Conservation (phyloP, 2,888 invertebrate genomes). For the Latrodectus elegans region DNA sequence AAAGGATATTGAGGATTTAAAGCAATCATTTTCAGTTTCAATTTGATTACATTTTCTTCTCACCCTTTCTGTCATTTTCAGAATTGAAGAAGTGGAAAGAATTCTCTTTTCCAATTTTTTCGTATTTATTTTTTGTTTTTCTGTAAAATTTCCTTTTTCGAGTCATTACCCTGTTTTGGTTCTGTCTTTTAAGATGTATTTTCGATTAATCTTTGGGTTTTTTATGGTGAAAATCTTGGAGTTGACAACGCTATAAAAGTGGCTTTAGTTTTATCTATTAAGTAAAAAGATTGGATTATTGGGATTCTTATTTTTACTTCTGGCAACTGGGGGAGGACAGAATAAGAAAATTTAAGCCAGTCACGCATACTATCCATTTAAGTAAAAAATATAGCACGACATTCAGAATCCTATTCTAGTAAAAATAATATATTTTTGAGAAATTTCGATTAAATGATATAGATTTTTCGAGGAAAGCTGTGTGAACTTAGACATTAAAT, state of each 20-base stretch:
- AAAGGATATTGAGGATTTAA: neutral
- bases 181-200: neutral
- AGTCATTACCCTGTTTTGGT: neutral
- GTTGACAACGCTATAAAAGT: neutral
- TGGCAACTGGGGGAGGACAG: no score
- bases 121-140: neutral
- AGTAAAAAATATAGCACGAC: no score
- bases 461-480: no score
- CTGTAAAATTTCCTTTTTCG: neutral
- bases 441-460: no score
- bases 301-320: neutral
- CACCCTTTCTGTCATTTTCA: neutral
- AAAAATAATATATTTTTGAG: no score
- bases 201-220: neutral
- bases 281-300: neutral
- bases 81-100: neutral
- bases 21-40: constrained; percentile 1
- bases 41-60: neutral
- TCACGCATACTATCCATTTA: no score
- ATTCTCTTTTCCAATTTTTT: neutral
- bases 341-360: no score
- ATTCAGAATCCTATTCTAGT: no score
- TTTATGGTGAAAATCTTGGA: neutral
- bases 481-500: no score
- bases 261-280: constrained; percentile 1